These are phyloP conservation scores for Luffia ferchaultella DNA, from an alignment of 2,888 invertebrate species.

Conservation along the genomic window DNA sequence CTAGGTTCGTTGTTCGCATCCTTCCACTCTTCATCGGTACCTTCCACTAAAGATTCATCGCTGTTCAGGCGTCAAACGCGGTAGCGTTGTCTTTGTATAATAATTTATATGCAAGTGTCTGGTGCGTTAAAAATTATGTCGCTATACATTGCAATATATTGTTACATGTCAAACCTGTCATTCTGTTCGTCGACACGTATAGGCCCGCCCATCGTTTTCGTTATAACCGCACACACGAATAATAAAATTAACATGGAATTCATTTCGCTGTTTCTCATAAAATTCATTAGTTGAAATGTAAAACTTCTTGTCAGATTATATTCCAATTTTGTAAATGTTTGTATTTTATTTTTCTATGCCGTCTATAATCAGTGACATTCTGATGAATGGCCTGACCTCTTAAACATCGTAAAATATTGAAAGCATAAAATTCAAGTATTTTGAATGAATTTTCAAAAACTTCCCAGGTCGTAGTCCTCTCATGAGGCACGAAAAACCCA, in stretches of 20 bases:
- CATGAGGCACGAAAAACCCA: too few species aligned
- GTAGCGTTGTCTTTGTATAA: too few species aligned
- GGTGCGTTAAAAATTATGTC: too few species aligned
- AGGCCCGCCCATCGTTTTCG: constrained; percentile 23
- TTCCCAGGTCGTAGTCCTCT: too few species aligned
- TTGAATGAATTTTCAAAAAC: background rate
- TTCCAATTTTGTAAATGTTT: background rate
- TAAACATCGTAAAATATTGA: background rate
- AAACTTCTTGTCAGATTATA: background rate
- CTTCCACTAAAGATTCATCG: too few species aligned
- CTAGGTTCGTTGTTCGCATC: too few species aligned
- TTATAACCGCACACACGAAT: constrained; percentile 11
- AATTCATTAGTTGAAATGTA: background rate
- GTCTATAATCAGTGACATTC: too few species aligned
- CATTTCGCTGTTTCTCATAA: background rate
- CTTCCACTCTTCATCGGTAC: too few species aligned
- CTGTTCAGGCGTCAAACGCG: too few species aligned
- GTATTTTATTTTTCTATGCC: too few species aligned
- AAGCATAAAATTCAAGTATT: background rate
- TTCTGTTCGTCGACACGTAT: constrained; percentile 23
- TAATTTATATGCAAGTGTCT: too few species aligned
- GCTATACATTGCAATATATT: too few species aligned
- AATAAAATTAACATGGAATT: constrained; percentile 10
- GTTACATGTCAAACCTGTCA: constrained; percentile 21
- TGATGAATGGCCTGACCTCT: background rate